Conservation (phyloP, 2,888 invertebrate species). For the Nudaria mundana region DNA sequence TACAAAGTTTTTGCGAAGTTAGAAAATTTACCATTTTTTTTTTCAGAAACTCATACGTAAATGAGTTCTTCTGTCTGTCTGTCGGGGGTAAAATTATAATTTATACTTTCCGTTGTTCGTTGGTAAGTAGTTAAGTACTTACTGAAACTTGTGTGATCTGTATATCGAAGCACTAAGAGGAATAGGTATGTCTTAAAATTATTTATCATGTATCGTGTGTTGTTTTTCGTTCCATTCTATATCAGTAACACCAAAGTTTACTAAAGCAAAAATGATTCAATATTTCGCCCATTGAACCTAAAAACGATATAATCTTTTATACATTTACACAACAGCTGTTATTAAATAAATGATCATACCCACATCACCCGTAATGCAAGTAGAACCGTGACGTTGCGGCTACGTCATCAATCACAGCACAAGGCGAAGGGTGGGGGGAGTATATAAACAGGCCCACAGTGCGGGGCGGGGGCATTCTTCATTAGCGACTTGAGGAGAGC, state of each 20-base stretch:
- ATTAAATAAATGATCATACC: slow-evolving; percentile 59
- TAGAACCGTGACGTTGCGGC: slow-evolving; percentile 52
- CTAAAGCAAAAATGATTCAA: too few relatives aligned
- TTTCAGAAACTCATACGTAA: background rate
- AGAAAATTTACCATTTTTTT: background rate
- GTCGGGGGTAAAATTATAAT: too few relatives aligned
- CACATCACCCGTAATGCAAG: slow-evolving; percentile 48
- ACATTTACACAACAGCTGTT: slow-evolving; percentile 38
- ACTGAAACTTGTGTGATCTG: too few relatives aligned
- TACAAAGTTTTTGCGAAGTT: slow-evolving; percentile 15
- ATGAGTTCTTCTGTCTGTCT: too few relatives aligned
- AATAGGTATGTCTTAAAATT: too few relatives aligned
- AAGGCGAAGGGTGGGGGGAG: slow-evolving; percentile 28
- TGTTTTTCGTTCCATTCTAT: too few relatives aligned
- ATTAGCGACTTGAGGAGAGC: slow-evolving; percentile 52
- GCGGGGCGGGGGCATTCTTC: slow-evolving; percentile 57
- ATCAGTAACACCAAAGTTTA: too few relatives aligned
- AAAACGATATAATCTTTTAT: slow-evolving; percentile 37
- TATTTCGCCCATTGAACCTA: slow-evolving; percentile 14
- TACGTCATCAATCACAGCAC: slow-evolving; percentile 68
- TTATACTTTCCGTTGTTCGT: too few relatives aligned
- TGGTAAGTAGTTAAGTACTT: too few relatives aligned
- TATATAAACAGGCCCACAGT: slow-evolving; percentile 47
- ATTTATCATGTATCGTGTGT: too few relatives aligned
- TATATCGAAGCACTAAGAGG: too few relatives aligned